These are phyloP conservation scores for Limnodromus scolopaceus DNA, from an alignment of 2,797 vertebrate species.

Conservation along the genomic window DNA sequence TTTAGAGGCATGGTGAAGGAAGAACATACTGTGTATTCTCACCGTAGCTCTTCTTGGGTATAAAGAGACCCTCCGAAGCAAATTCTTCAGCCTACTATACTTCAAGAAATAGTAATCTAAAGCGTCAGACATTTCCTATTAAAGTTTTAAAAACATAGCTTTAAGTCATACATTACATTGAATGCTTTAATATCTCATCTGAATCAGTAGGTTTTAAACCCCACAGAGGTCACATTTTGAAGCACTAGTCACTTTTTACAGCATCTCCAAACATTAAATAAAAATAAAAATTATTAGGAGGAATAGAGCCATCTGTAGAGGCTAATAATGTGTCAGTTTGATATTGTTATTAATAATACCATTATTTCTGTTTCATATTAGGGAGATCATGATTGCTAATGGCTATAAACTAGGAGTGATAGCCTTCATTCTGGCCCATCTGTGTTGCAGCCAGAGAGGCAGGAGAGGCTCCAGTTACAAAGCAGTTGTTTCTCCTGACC, in stretches of 20 bases:
- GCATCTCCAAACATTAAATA: constrained; percentile 81
- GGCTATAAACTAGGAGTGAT: constrained; percentile 66
- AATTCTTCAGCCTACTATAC: constrained; percentile 72
- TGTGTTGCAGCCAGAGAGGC: background rate
- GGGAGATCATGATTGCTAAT: constrained; percentile 52
- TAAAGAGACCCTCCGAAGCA: constrained; percentile 74
- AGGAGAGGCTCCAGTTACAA: background rate
- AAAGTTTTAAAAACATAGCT: constrained; percentile 81
- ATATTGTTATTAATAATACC: constrained; percentile 73
- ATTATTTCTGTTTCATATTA: constrained; percentile 73
- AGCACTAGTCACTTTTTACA: constrained; percentile 79
- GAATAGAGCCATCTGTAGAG: constrained; percentile 68
- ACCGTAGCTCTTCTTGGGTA: constrained; percentile 43
- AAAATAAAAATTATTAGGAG: constrained; percentile 80
- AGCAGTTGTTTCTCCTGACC: constrained; percentile 31
- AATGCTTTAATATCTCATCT: constrained; percentile 77
- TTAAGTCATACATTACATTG: constrained; percentile 77
- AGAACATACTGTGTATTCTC: constrained; percentile 54
- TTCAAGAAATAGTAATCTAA: constrained; percentile 71
- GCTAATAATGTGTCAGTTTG: constrained; percentile 57
- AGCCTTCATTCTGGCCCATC: constrained; percentile 64
- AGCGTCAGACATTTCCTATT: constrained; percentile 77
- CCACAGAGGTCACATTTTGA: constrained; percentile 82
- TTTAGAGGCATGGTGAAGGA: constrained; percentile 34
- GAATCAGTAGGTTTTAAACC: constrained; percentile 81